Base-by-base conservation (phyloP, 1,140 invertebrate genomes). In the Sycophila sp. region DNA sequence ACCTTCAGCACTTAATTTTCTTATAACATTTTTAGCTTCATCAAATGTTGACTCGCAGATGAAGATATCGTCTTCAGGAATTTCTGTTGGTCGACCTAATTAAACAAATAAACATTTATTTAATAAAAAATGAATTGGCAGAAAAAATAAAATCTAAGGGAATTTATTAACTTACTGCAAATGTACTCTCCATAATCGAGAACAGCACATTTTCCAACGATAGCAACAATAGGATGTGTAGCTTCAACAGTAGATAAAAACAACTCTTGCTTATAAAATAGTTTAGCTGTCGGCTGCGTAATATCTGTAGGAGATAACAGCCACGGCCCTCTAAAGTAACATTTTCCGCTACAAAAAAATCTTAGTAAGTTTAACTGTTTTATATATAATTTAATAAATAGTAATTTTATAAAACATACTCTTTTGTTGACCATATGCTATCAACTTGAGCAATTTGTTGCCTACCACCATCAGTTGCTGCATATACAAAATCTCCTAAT, bases 221-320 rank as follows among this genome's bases (percentile, higher is more conserved):
- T 94, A 72, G 93, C 94, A 62, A 95, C 91, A 11, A 98, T 89
- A 1, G 95, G 94, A 86, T 96, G 95, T 0, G 94, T 94, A 76
- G 97, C 96, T 81, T 98, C 96, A 65, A 96, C 91, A 2, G 94
- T 94, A 53, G 95, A 96, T 15, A 98, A 86, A 74, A 99, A 93
- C 22, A 99, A 89, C 88, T 99, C 98, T 85, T 98, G 95, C 73
- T 96, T 94, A 86, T 96, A 99, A 85, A 97, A 99, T n/a, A 94
- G 88, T 80, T 89, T 89, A 77, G 87, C 89, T 74, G 88, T 90
- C 63, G 90, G 89, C 85, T 91, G 93, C 82, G 88, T 91, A 58
- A 98, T 92, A 87, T 99, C 97, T 19, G 89, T 88, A 3, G 98
- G 95, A 55, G 93, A 90, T 45, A 99, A 90, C 75, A 98, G 92